Evolutionary conservation across 2,888 invertebrate genomes (phyloP).

Genomic region (Alsophila aescularia): DNA sequence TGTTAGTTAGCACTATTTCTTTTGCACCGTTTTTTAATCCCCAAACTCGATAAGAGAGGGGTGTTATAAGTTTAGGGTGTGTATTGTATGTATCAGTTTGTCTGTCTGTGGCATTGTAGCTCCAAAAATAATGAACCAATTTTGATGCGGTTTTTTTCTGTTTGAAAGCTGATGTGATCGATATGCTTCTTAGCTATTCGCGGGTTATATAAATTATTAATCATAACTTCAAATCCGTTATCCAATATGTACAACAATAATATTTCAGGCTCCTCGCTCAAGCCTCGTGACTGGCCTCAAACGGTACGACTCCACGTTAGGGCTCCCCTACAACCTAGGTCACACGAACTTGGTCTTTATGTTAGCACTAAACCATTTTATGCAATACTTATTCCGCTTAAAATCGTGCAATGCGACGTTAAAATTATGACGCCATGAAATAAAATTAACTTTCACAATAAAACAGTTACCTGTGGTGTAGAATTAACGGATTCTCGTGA

Average conservation of each 20-base stretch:
- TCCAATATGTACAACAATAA: neutral
- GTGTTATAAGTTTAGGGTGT: too few species aligned
- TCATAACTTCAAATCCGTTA: too few species aligned
- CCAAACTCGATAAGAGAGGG: too few species aligned
- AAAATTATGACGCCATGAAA: neutral
- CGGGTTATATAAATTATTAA: too few species aligned
- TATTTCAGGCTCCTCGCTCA: neutral
- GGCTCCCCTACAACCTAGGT: neutral
- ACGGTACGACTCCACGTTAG: slow-evolving; percentile 5
- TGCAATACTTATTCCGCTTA: slow-evolving; percentile 2
- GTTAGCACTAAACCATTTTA: slow-evolving; percentile 5
- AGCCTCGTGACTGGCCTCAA: neutral
- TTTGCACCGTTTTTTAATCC: too few species aligned
- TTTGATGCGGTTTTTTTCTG: too few species aligned
- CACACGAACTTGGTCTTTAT: slow-evolving; percentile 7
- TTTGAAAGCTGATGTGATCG: too few species aligned
- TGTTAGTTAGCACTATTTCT: too few species aligned
- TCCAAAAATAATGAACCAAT: too few species aligned
- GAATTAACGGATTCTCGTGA: neutral
- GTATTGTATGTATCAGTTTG: too few species aligned
- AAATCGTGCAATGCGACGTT: slow-evolving; percentile 2
- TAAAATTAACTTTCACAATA: neutral
- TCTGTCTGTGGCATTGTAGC: too few species aligned
- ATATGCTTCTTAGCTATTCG: too few species aligned
- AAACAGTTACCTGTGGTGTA: neutral